Evolutionary conservation across 2,888 invertebrate species (phyloP), one percentile per base, ranked within the genome.

Genomic region (Synanthedon formicaeformis): DNA sequence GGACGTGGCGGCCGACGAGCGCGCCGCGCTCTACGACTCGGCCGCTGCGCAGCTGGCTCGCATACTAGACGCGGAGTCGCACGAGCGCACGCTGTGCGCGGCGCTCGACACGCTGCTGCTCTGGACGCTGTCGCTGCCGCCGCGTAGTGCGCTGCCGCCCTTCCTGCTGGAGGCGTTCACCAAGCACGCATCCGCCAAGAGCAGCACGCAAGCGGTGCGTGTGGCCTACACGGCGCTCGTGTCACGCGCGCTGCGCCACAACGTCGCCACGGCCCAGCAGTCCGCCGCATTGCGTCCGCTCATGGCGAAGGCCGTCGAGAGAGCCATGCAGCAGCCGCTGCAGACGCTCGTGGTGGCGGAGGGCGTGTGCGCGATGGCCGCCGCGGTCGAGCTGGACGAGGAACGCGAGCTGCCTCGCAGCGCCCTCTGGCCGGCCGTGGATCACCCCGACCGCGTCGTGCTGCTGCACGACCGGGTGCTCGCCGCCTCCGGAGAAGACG

Each of bases 41-140:
- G 92, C 92, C 2, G 84, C 90, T 1, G 88, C 91, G 45, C 90
- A 92, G 64, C 92, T 95, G 71, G 85, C 93, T 27, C 93, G 94
- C 73, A 91, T 95, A 48, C 84, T 98, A 48, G 95, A 95, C 68
- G 89, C 90, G 51, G 98, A 98, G 89, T 95, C 95, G 40, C 97
- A 98, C 75, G 98, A 98, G 79, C 95, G 95, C 69, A 96, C 96
- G 1, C 81, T 97, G 52, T 91, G 94, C 58, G 92, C 92, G 63
- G 92, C 94, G 6, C 84, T 97, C 23, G 92, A 95, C 65, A 93
- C 93, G 91, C 90, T 97, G 77, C 89, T 92, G 6, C 75, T 91
- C 23, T 98, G 97, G 98, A 91, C 93, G 4, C 12, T 23, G 10
- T 16, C 16, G 12, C 49, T 49, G 8, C 49, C 49, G 18, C 16